Conservation (phyloP, 2,888 invertebrate genomes). For the Steinernema hermaphroditum region DNA sequence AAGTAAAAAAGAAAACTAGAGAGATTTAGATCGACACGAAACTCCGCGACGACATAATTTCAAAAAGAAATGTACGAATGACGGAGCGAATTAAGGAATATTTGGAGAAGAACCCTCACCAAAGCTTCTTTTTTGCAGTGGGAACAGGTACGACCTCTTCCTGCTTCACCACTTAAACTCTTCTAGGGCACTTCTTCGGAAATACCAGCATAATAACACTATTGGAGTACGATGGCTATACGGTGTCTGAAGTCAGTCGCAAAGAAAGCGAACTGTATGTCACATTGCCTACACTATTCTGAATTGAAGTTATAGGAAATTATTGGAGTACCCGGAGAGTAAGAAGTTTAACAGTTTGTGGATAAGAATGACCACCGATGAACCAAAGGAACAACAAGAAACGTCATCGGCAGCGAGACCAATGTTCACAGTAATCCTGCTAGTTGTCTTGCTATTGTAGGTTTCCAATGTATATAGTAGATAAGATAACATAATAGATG, state of each 20-base stretch:
- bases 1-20: not conserved
- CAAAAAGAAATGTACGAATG: slow-evolving; percentile 10
- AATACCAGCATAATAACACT: not conserved
- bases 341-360: slow-evolving; percentile 18
- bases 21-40: slow-evolving; percentile 8
- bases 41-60: slow-evolving; percentile 12
- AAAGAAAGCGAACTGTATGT: not conserved
- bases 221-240: not conserved
- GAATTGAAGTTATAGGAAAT: not conserved
- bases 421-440: not conserved
- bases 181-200: slow-evolving; percentile 19
- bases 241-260: not conserved
- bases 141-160: slow-evolving; percentile 9
- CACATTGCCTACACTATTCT: not conserved
- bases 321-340: not conserved
- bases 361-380: not conserved
- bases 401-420: not conserved
- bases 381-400: not conserved
- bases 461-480: no score
- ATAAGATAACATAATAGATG: no score
- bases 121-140: slow-evolving; percentile 22
- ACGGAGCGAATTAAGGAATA: not conserved
- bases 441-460: no score
- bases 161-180: no score
- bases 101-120: not conserved